Conservation (phyloP, 2,888 invertebrate species). For the Saturnia japonica region DNA sequence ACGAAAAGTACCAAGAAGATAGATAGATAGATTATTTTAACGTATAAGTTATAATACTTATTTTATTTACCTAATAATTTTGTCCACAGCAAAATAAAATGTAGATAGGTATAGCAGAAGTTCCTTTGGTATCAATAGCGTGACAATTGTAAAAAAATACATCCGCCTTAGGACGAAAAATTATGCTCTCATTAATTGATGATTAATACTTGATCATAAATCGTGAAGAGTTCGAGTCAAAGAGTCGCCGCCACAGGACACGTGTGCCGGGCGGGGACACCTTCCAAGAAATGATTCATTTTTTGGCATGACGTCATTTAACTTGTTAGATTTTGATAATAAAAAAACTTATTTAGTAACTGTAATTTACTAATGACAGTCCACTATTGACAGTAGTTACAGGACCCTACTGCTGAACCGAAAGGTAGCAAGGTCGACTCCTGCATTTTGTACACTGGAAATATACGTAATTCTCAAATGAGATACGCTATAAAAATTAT, state of each 20-base stretch:
- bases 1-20: no score
- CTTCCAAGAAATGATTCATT: constrained; percentile 57
- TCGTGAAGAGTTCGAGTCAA: constrained; percentile 52
- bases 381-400: not conserved
- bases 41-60: not conserved
- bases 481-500: not conserved
- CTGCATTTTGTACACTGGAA: no score
- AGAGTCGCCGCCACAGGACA: constrained; percentile 52
- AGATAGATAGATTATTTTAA: not conserved
- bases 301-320: constrained; percentile 19
- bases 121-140: not conserved
- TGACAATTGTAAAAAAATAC: constrained; percentile 29
- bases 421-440: no score
- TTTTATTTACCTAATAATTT: not conserved
- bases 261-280: constrained; percentile 45
- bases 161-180: constrained; percentile 23
- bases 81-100: not conserved
- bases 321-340: constrained; percentile 1
- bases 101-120: not conserved
- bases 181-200: constrained; percentile 52
- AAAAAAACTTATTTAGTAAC: not conserved
- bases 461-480: no score
- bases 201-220: constrained; percentile 70
- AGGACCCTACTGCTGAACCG: not conserved
- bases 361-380: no score